Conservation (phyloP, 2,113 vertebrate species). For the Phoxinus phoxinus region DNA sequence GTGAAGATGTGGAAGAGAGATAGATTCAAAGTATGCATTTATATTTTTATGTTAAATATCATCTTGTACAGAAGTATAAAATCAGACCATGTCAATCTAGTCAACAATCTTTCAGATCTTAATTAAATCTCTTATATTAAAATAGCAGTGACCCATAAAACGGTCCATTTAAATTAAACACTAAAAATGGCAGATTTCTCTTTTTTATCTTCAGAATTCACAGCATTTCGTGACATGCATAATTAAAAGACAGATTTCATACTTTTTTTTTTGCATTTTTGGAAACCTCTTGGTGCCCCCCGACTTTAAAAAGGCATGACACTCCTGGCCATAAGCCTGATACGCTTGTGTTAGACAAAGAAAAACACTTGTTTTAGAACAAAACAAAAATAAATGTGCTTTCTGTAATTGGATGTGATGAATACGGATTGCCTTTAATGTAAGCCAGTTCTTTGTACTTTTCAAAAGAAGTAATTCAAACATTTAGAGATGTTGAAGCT, state of each 20-base stretch:
- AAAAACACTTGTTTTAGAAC: not conserved
- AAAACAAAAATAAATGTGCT: not conserved
- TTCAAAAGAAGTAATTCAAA: not conserved
- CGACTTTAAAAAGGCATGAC: not conserved
- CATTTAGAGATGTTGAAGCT: not conserved
- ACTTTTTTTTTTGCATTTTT: too few relatives aligned
- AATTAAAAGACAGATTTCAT: not conserved
- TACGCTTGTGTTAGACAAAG: not conserved
- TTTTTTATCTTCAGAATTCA: not conserved
- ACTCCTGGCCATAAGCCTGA: not conserved
- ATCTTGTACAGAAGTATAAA: not conserved
- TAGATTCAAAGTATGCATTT: not conserved
- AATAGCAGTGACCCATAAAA: constrained; percentile 10
- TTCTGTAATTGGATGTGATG: not conserved
- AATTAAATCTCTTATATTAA: constrained; percentile 19
- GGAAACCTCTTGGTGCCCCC: not conserved
- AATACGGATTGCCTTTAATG: not conserved
- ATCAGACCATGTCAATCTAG: not conserved
- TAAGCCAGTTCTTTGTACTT: not conserved
- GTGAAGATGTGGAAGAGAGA: not conserved
- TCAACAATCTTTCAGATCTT: constrained; percentile 13
- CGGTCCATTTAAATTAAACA: not conserved
- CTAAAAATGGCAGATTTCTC: not conserved
- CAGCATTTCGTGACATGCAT: not conserved
- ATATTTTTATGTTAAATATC: not conserved